Base-by-base conservation (phyloP, 1,140 invertebrate genomes). In the Trichonephila inaurata region DNA sequence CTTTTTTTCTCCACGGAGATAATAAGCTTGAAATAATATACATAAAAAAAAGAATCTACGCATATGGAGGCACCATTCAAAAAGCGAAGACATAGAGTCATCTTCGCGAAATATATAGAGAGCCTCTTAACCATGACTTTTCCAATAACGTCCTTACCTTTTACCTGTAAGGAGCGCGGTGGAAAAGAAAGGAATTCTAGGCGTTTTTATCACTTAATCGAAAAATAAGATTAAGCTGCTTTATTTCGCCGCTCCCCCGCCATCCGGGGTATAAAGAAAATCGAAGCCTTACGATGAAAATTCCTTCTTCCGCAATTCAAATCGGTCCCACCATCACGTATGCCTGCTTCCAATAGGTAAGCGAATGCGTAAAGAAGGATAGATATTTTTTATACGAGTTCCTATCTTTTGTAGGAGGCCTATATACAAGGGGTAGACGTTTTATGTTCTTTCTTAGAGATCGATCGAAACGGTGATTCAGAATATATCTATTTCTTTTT, bases 201-300 rank as follows among this genome's bases (percentile, higher is more conserved):
- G 92, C 92, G 92, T 93, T 93, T 93, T 93, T 93, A 93, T 93
- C 92, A 93, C 92, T 93, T 93, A 93, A 93, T 93, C 92, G 92
- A 93, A 93, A 93, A 93, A 93, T 93, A 93, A 89, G 92, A 93
- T 93, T 93, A 93, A 93, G 92, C 92, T 62, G 85, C 92, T 93
- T 93, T 93, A 93, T 89, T 93, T 93, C 86, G 66, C 86, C 85
- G 51, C 83, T 58, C 61, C 62, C 83, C 62, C 62, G 60, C n/a
- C 40, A 58, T 28, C 51, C 28, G 64, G 40, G 69, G 66, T 64
- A 83, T 51, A 69, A 82, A 89, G 85, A 87, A 93, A 93, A 93
- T 93, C 92, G 92, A 93, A 89, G 51, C 58, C 62, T 60, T 24
- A 69, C 85, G 69, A 89, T 89, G 92, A 82, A 93, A 93, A 88